Evolutionary conservation across 2,113 vertebrate species (phyloP).

Genomic region (Sitta europaea): DNA sequence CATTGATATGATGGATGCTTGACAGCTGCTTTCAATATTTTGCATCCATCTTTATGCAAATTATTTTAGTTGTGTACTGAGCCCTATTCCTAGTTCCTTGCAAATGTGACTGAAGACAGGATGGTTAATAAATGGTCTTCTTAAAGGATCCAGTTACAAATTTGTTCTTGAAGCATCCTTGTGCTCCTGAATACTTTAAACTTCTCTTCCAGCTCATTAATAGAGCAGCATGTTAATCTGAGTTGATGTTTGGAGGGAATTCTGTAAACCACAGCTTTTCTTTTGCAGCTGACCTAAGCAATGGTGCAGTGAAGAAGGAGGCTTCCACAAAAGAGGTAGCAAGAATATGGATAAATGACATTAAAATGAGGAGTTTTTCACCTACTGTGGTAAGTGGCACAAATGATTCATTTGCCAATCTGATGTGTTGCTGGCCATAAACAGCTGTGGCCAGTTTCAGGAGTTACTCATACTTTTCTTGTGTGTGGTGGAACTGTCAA

Average conservation of each 20-base stretch:
- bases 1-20: background rate
- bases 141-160: background rate
- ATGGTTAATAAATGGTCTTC: background rate
- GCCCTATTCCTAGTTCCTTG: background rate
- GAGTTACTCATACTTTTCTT: background rate
- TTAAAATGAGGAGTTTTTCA: conserved; percentile 90
- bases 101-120: background rate
- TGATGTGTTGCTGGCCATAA: background rate
- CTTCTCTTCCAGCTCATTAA: background rate
- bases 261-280: conserved; percentile 9
- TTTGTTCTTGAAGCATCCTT: background rate
- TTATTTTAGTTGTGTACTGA: background rate
- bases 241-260: background rate
- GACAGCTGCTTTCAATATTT: background rate
- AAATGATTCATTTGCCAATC: background rate
- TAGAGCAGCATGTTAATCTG: background rate
- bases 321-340: conserved; percentile 87
- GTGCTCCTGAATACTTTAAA: background rate
- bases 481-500: background rate
- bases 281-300: conserved; percentile 87
- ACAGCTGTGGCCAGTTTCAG: background rate
- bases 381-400: conserved; percentile 80
- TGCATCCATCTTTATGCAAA: background rate
- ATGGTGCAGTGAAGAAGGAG: conserved; percentile 93
- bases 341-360: conserved; percentile 91